phyloP scores from a whole-genome alignment of 2,113 vertebrate genomes.

The Scatophagus argus region DNA sequence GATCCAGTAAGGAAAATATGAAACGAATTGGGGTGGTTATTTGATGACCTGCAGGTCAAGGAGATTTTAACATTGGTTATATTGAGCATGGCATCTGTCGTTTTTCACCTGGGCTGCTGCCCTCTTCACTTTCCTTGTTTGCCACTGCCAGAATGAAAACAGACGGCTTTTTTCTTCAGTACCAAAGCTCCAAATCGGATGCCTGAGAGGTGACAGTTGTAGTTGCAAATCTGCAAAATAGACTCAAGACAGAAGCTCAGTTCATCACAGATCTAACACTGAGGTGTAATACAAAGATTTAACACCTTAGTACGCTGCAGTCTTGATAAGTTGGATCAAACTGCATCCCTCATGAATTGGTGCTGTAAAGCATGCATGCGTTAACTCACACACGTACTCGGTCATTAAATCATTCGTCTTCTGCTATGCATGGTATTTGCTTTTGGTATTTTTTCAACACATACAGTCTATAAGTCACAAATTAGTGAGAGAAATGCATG shows the following conservation, averaged over 20 bases:
- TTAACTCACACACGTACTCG: neutral
- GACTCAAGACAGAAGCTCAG: neutral
- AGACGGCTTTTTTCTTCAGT: slow-evolving; percentile 38
- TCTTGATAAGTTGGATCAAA: neutral
- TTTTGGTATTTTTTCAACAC: slow-evolving; percentile 7
- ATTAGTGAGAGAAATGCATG: neutral
- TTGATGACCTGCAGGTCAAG: slow-evolving; percentile 96
- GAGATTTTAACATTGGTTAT: slow-evolving; percentile 96
- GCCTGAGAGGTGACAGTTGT: slow-evolving; percentile 30
- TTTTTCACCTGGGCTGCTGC: slow-evolving; percentile 77
- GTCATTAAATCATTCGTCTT: slow-evolving; percentile 25
- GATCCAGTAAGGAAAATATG: slow-evolving; percentile 99
- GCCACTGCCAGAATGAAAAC: slow-evolving; percentile 57
- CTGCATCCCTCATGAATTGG: neutral
- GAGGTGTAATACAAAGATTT: neutral
- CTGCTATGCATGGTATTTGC: neutral
- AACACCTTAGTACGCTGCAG: no score
- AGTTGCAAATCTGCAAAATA: slow-evolving; percentile 11
- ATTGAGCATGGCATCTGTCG: slow-evolving; percentile 83
- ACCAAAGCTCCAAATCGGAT: slow-evolving; percentile 39
- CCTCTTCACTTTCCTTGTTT: slow-evolving; percentile 71
- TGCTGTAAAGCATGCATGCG: neutral
- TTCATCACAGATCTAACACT: neutral
- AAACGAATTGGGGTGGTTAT: slow-evolving; percentile 98
- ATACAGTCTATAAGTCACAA: neutral